phyloP scores from a whole-genome alignment of 1,140 invertebrate species.

The Trissolcus basalis region DNA sequence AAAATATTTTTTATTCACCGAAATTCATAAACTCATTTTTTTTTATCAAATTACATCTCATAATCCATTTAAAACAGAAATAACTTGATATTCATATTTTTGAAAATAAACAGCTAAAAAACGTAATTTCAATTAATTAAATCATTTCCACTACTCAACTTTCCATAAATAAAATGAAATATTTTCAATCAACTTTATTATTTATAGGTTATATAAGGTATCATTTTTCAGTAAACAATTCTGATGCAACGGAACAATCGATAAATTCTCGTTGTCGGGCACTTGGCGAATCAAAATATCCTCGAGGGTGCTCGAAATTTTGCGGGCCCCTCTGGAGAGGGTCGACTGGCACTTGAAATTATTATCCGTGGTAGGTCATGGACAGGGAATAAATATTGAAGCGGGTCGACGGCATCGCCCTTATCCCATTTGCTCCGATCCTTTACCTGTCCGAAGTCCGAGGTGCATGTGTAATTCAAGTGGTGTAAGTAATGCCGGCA shows the following conservation, averaged over 20 bases:
- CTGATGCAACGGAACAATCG: conserved; percentile 8
- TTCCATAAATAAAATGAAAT: neutral
- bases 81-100: too few species aligned
- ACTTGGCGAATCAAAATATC: conserved; percentile 35
- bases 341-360: conserved; percentile 32
- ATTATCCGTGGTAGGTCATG: conserved; percentile 36
- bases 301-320: conserved; percentile 39
- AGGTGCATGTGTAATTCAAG: conserved; percentile 22
- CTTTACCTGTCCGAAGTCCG: conserved; percentile 20
- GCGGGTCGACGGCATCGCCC: conserved; percentile 8
- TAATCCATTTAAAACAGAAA: too few species aligned
- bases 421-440: conserved; percentile 6
- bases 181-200: neutral
- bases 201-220: neutral
- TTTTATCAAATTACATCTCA: too few species aligned
- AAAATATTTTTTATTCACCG: too few species aligned
- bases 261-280: conserved; percentile 7
- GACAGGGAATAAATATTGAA: conserved; percentile 35
- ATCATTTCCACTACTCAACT: too few species aligned
- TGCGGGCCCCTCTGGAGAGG: conserved; percentile 8
- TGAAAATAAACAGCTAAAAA: too few species aligned
- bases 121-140: too few species aligned
- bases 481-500: too few species aligned
- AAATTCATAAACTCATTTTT: too few species aligned
- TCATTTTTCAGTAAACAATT: neutral